Conservation (phyloP, 2,888 invertebrate species). For the Stenoptilia bipunctidactyla region DNA sequence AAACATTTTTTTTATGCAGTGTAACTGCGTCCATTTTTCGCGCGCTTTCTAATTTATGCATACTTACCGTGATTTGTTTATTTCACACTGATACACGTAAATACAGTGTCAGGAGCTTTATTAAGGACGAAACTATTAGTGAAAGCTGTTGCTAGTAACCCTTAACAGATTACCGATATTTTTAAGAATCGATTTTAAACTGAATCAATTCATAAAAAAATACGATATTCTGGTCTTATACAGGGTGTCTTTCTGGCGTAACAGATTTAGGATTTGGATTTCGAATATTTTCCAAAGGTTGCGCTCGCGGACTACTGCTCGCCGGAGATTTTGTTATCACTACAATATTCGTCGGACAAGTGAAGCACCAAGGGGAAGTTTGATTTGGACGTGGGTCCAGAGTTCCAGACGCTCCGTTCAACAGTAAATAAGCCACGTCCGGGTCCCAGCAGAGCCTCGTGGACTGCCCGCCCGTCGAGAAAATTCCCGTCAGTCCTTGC, state of each 20-base stretch:
- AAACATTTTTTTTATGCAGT: no score
- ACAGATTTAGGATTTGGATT: neutral
- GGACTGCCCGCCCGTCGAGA: neutral
- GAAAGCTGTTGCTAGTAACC: no score
- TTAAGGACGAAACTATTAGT: no score
- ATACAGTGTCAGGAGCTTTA: no score
- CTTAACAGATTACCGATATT: no score
- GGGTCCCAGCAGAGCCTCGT: neutral
- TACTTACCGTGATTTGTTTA: no score
- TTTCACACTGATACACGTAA: no score
- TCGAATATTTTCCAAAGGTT: neutral
- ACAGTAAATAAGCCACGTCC: neutral
- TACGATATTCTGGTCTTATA: no score
- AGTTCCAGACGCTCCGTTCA: neutral
- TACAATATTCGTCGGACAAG: neutral
- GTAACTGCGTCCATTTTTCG: no score
- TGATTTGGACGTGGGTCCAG: neutral
- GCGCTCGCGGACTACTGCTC: constrained; percentile 1
- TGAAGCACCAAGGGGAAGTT: neutral
- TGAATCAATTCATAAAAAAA: no score
- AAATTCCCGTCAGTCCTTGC: neutral
- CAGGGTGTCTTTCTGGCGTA: neutral
- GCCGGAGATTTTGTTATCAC: neutral
- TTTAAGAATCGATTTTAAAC: no score
- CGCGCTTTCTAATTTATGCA: no score